Evolutionary conservation across 2,113 vertebrate genomes (phyloP), one percentile per base, ranked within the genome.

Genomic region (Ageneiosus marmoratus): DNA sequence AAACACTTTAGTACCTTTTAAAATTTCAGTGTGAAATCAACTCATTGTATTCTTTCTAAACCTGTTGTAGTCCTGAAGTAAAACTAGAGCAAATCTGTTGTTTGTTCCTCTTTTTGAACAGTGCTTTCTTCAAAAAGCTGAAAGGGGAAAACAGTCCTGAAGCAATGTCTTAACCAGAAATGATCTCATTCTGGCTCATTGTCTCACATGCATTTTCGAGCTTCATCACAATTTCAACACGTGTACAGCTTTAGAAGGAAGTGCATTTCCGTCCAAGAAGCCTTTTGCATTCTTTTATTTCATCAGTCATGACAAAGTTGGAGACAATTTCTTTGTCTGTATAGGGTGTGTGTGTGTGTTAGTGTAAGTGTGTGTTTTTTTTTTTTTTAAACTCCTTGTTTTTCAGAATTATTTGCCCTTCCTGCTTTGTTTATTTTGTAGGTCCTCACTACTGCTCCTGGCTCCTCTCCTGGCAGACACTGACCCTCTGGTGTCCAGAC

Each of bases 381-480:
- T 62, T 16, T 37, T 51, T 48, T 32, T 46, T 67, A 24, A 9
- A 48, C 22, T 16, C 44, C 5, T 2, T n/a, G 0, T 37, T 51
- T 63, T 34, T 58, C 2, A 32, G 2, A 18, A 44, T 46, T 48
- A 32, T 72, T 60, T 32, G 4, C 50, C 18, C 32, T 53, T 37
- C 8, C 4, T 8, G 24, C 51, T 81, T 53, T 46, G 24, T 84
- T 83, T 63, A 62, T 70, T 27, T 22, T 44, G n/a, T 70, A 99
- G 97, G 72, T 97, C 97, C 0, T 96, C 97, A 2, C 94, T 97
- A 93, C 91, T 98, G n/a, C 94, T 99, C 8, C 83, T 98, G 79
- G 96, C 97, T 1, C 97, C 98, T 0, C 82, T 98, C 50, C 90
- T 99, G 85, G 95, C 94, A 1, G 94, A 97, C 44, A 29, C 94